Conservation (phyloP, 2,113 vertebrate genomes). For the Leucoraja erinaceus region DNA sequence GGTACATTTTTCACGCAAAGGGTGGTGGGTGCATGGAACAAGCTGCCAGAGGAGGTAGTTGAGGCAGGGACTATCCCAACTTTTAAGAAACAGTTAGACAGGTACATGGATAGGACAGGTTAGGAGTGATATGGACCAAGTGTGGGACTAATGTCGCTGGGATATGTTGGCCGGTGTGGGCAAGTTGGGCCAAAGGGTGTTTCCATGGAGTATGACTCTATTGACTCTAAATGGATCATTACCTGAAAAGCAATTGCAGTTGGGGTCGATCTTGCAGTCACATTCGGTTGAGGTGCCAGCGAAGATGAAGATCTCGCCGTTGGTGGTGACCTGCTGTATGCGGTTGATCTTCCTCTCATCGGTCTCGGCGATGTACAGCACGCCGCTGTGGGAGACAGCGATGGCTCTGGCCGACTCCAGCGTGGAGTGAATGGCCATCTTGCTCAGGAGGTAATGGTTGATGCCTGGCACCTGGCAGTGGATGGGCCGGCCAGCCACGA, state of each 20-base stretch:
- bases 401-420: constrained; percentile 88
- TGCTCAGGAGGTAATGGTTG: constrained; percentile 82
- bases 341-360: constrained; percentile 94
- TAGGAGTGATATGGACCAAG: too few relatives aligned
- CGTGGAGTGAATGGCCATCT: constrained; percentile 78
- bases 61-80: too few relatives aligned
- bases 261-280: constrained; percentile 97
- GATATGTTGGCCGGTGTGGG: too few relatives aligned
- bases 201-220: too few relatives aligned
- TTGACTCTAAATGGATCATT: constrained; percentile 40
- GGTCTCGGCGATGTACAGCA: constrained; percentile 88
- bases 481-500: constrained; percentile 88
- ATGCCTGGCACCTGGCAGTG: constrained; percentile 92
- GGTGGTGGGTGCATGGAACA: too few relatives aligned
- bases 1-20: too few relatives aligned
- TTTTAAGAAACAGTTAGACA: too few relatives aligned
- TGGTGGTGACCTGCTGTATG: constrained; percentile 91
- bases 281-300: constrained; percentile 87
- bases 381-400: constrained; percentile 81
- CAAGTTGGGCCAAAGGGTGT: too few relatives aligned
- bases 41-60: too few relatives aligned
- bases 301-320: constrained; percentile 84
- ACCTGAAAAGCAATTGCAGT: constrained; percentile 97
- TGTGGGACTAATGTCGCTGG: too few relatives aligned
- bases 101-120: too few relatives aligned